Conservation (phyloP, 1,140 invertebrate genomes). For the Chlorops oryzae region DNA sequence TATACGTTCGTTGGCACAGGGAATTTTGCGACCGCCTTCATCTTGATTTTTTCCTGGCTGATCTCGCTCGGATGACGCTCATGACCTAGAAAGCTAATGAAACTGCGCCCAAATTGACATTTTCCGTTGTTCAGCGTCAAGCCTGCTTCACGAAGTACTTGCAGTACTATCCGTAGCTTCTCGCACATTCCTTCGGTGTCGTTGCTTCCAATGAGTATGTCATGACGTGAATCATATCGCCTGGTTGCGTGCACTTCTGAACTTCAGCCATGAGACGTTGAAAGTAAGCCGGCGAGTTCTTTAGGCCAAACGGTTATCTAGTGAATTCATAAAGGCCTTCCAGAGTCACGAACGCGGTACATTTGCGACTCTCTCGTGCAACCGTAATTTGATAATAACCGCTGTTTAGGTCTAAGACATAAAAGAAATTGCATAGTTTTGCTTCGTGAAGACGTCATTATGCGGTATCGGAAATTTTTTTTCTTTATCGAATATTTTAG, state of each 20-base stretch:
- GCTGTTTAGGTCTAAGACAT: conserved; percentile 46
- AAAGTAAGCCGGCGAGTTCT: conserved; percentile 40
- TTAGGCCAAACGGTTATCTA: conserved; percentile 26
- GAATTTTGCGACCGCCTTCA: conserved; percentile 18
- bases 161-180: background rate
- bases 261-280: conserved; percentile 41
- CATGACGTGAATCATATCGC: conserved; percentile 23
- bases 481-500: too few relatives aligned
- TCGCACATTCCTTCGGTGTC: conserved; percentile 18
- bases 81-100: background rate
- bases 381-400: conserved; percentile 52
- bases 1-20: conserved; percentile 11
- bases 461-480: too few relatives aligned
- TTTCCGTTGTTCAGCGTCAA: background rate
- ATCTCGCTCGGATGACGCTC: too few relatives aligned
- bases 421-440: too few relatives aligned
- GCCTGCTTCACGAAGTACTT: background rate
- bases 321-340: conserved; percentile 27
- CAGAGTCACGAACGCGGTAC: conserved; percentile 47
- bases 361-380: conserved; percentile 27
- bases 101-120: background rate
- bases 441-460: too few relatives aligned
- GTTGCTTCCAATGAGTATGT: conserved; percentile 20
- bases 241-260: conserved; percentile 1
- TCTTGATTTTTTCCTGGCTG: conserved; percentile 8